Base-by-base conservation (phyloP, 2,888 invertebrate species). In the Stenoptilia bipunctidactyla region DNA sequence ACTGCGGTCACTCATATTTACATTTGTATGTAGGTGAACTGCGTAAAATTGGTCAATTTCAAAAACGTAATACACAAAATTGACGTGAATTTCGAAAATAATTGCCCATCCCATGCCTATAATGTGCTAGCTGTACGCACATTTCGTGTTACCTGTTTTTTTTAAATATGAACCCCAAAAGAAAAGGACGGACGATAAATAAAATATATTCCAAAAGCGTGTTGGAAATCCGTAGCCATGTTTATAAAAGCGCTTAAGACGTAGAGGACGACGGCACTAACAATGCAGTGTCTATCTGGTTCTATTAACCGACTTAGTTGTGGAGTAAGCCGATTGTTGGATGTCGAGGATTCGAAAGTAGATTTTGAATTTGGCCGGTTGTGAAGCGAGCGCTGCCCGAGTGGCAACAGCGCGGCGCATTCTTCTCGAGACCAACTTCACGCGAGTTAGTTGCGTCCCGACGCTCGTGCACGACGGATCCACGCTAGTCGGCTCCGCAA, bases 371-470 rank as follows among this genome's bases (percentile, higher is more conserved):
- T 70, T 60, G 56, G 71, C 54, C 65, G 77, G 63, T 58, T 66
- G 54, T 59, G 56, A 61, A 56, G 58, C 63, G 66, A 75, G 71
- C 71, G 70, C 64, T 69, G 65, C 66, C 74, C 74, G 76, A 71
- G 76, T 70, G 69, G 77, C 80, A 73, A 76, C 80, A 70, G 82
- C 82, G 82, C 80, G 58, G 76, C 79, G 79, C 82, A 82, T 73
- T 76, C 80, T 73, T 75, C 67, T 72, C 77, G 76, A 73, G 51
- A 58, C 60, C 58, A 71, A 80, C 83, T 80, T 79, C 80, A 77
- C 61, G 71, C 60, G 30, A 30, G 20, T 20, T 74, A 83, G 82
- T 83, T 76, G 67, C 68, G 66, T 66, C 61, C 66, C 63, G 66
- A 69, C 63, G 62, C 56, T 52, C 64, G 58, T 43, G 43, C 52